Base-by-base conservation (phyloP, 2,797 vertebrate genomes). In the Centroberyx gerrardi region DNA sequence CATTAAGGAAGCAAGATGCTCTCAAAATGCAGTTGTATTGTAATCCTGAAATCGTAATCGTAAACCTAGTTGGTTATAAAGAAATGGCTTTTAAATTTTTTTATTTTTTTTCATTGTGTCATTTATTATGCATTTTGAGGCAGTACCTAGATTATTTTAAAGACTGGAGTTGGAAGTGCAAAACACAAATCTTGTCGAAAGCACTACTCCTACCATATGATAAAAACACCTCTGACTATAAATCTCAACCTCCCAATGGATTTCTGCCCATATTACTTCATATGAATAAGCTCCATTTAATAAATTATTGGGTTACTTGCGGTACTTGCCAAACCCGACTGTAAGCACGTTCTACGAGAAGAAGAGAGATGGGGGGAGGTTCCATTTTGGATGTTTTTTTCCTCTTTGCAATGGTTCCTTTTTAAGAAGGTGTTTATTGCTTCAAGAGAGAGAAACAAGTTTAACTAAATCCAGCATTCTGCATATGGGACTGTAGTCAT, bases 391-490 rank as follows among this genome's bases (percentile, higher is more conserved):
- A 42, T 40, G 38, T 42, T 42, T 42, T 42, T 42, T 42, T 42
- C 4, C 10, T 42, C 40, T 42, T 13, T 13, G 40, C 40, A 13
- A 12, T 42, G 12, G 10, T 42, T 42, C 13, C 12, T 42, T 42
- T 42, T 13, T 42, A 42, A 13, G 40, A 42, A 1, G 40, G 12
- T 42, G 40, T 10, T 12, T 42, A 13, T 42, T 42, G 40, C 10
- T 42, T 42, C 9, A 18, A 29, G 8, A 48, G 29, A 27, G 44
- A 17, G 14, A 55, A 44, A 10, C 28, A 38, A 13, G n/a, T 58
- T 78, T 42, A 12, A 72, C 80, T 54, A 7, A 2, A 68, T 55
- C 22, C 9, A 73, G 59, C 8, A 38, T 38, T 8, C 4, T 38
- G 36, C 5, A 38, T 7, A 38, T 38, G 36, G 36, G 36, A 42